Evolutionary conservation across 1,140 invertebrate species (phyloP), one percentile per base, ranked within the genome.

Genomic region (Nasonia vitripennis): DNA sequence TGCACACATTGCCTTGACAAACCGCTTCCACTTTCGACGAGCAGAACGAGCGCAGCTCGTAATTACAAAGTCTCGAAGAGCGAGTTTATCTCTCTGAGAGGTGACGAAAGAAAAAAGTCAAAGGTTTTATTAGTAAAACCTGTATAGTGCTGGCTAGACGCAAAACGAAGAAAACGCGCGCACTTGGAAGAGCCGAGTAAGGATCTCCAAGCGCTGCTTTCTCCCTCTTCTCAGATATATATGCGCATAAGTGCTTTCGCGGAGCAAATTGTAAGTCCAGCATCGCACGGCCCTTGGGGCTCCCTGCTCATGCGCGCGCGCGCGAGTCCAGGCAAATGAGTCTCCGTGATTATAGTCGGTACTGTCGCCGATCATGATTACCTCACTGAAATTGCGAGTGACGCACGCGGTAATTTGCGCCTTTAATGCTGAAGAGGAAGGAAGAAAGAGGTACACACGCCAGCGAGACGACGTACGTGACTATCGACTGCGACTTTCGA

Each of bases 51-150:
- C 31, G 10, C 37, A 6, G 31, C 45, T 14, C 14, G 55, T 45
- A 77, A 83, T 83, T 83, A 68, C 81, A 78, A 48, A 31, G 34
- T 68, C n/a, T 83, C 78, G 48, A 83, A 83, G 31, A 45, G 81
- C 37, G 10, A 78, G 31, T 48, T 77, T 78, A 68, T 78, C 31
- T 14, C 81, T 78, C 34, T 31, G 2, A 7, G n/a, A 78, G 73
- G 55, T 83, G 81, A 77, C 70, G 73, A 83, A 75, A 83, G 55
- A 68, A 68, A 83, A 78, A 62, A 75, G 37, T 14, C 37, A 20
- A 10, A 34, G 48, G 34, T 31, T 81, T 80, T 48, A 74, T 37
- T 74, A 45, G 12, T 20, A 41, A 74, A 74, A 27, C 27, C 2
- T 27, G n/a, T 45, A 27, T 27, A 2, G 23, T 20, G n/a, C 45